Evolutionary conservation across 2,797 vertebrate species (phyloP).

Genomic region (Darevskia nairensis): DNA sequence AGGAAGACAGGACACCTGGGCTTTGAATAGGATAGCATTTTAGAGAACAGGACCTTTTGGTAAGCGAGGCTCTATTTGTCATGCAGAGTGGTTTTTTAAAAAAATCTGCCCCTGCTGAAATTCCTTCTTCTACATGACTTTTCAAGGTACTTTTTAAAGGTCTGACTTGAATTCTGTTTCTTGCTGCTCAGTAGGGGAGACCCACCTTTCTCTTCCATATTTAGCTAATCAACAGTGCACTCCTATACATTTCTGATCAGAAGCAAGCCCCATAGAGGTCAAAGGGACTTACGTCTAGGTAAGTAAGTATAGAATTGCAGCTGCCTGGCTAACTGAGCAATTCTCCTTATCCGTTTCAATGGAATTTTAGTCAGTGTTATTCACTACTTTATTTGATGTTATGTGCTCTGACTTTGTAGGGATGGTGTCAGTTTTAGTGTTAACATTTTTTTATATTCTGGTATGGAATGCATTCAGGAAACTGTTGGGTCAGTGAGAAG

Average conservation of each 20-base stretch:
- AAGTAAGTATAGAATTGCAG: too few relatives aligned
- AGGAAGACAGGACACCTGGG: not conserved
- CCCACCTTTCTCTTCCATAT: not conserved
- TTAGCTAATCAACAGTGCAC: not conserved
- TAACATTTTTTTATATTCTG: not conserved
- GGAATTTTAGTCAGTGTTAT: not conserved
- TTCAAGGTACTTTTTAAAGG: not conserved
- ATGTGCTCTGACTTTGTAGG: not conserved
- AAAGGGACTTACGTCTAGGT: too few relatives aligned
- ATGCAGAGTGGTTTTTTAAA: not conserved
- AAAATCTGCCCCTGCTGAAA: not conserved
- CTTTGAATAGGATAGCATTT: not conserved
- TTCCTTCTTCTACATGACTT: not conserved
- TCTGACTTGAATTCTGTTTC: not conserved
- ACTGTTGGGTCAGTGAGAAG: not conserved
- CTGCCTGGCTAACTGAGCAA: not conserved
- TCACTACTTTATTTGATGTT: not conserved
- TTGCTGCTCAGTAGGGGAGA: not conserved
- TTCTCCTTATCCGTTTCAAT: not conserved
- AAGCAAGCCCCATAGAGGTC: too few relatives aligned
- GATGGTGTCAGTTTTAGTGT: not conserved
- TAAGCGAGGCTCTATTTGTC: not conserved
- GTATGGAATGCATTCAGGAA: not conserved
- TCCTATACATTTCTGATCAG: not conserved
- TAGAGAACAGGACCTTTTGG: not conserved